A percentile compares a stretch with the other conserved stretches of the same genome.
These are phyloP conservation scores for Latrodectus geometricus DNA, from an alignment of 1,140 invertebrate genomes.

Conservation along the genomic window DNA sequence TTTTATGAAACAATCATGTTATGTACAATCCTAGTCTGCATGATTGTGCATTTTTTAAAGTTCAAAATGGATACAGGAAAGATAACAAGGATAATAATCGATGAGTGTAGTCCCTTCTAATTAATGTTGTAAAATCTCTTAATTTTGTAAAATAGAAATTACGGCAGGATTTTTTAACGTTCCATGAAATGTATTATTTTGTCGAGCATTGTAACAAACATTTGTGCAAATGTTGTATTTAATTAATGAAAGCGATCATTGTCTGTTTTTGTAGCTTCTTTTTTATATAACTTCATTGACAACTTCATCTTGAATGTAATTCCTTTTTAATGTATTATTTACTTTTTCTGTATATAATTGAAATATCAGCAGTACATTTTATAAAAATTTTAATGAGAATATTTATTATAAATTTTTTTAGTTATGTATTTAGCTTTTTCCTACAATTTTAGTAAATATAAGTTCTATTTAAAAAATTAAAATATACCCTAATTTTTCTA, in stretches of 20 bases:
- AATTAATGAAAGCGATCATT: not conserved
- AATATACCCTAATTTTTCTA: too few relatives aligned
- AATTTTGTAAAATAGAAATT: not conserved
- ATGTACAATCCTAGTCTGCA: conserved; percentile 23
- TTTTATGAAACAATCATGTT: conserved; percentile 31
- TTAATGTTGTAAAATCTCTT: not conserved
- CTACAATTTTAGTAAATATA: too few relatives aligned
- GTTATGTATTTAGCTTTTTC: too few relatives aligned
- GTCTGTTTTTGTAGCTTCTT: not conserved
- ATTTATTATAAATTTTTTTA: not conserved
- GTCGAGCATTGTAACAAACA: conserved; percentile 2
- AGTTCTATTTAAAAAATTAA: too few relatives aligned
- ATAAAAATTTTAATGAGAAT: not conserved
- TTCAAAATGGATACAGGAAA: not conserved
- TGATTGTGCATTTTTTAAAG: conserved; percentile 32
- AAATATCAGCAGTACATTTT: not conserved
- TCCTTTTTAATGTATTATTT: not conserved
- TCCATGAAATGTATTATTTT: not conserved
- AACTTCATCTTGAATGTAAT: not conserved
- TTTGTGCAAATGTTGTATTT: conserved; percentile 11
- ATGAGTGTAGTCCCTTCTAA: not conserved
- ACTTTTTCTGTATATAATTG: not conserved
- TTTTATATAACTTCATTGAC: not conserved
- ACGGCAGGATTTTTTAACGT: not conserved
- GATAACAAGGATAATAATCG: not conserved